A percentile compares a stretch with the other conserved stretches of the same genome.
phyloP scores from a whole-genome alignment of 2,797 vertebrate species.

The Bradypus variegatus region DNA sequence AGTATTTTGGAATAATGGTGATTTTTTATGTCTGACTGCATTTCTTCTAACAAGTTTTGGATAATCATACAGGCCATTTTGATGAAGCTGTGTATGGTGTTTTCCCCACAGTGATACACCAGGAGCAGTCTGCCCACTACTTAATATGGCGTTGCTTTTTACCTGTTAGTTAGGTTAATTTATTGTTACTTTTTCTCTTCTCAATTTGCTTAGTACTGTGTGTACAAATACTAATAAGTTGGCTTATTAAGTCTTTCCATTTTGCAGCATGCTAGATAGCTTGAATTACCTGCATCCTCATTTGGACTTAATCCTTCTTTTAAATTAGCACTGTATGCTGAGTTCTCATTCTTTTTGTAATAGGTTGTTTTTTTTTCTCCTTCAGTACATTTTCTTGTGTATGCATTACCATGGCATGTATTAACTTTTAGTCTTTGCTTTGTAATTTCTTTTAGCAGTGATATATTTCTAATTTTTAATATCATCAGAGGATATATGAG shows the following conservation, averaged over 20 bases:
- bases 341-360: constrained; percentile 43
- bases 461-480: constrained; percentile 17
- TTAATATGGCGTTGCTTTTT: neutral
- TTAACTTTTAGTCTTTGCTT: constrained; percentile 19
- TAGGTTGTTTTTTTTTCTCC: neutral
- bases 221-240: constrained; percentile 45
- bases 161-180: constrained; percentile 41
- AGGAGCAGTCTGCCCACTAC: neutral
- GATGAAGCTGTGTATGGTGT: neutral
- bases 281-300: constrained; percentile 16
- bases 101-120: neutral
- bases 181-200: constrained; percentile 23
- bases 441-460: constrained; percentile 22
- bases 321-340: constrained; percentile 28
- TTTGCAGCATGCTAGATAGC: neutral
- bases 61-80: constrained; percentile 5
- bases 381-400: constrained; percentile 19
- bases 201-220: constrained; percentile 16
- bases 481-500: neutral
- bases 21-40: constrained; percentile 8
- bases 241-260: constrained; percentile 35
- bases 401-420: neutral
- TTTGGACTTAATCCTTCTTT: constrained; percentile 42
- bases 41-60: constrained; percentile 15
- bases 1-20: neutral